Conservation (phyloP, 2,888 invertebrate species). For the Epirrita christyi region DNA sequence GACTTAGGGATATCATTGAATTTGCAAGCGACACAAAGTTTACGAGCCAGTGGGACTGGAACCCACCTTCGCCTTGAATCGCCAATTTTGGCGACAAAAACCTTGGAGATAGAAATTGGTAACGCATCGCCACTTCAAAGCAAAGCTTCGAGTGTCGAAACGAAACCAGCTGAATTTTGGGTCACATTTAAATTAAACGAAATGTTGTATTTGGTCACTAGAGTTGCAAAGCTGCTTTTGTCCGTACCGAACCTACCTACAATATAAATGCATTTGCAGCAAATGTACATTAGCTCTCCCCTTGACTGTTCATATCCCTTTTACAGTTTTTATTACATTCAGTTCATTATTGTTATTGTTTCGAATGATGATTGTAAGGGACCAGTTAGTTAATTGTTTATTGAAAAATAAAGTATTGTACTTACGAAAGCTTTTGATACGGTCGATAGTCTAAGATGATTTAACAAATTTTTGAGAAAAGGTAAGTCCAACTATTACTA, state of each 20-base stretch:
- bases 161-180: too few species aligned
- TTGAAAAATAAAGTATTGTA: constrained; percentile 5
- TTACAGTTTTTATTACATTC: constrained; percentile 32
- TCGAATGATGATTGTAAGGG: constrained; percentile 13
- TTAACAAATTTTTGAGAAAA: background rate
- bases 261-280: constrained; percentile 40
- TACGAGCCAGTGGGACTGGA: too few species aligned
- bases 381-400: constrained; percentile 21
- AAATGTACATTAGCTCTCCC: constrained; percentile 40
- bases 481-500: too few species aligned
- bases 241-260: constrained; percentile 19
- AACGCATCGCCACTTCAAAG: too few species aligned
- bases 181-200: too few species aligned
- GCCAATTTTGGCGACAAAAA: too few species aligned
- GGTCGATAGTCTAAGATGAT: background rate
- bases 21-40: too few species aligned
- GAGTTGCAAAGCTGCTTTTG: constrained; percentile 10
- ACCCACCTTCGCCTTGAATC: too few species aligned
- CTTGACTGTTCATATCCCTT: constrained; percentile 35
- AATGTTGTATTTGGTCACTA: background rate
- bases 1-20: too few species aligned
- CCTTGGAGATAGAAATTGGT: too few species aligned
- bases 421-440: constrained; percentile 19
- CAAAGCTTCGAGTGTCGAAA: too few species aligned
- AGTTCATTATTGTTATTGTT: constrained; percentile 36